These are phyloP conservation scores for Natrix natrix DNA, from an alignment of 2,797 vertebrate species.

Conservation along the genomic window DNA sequence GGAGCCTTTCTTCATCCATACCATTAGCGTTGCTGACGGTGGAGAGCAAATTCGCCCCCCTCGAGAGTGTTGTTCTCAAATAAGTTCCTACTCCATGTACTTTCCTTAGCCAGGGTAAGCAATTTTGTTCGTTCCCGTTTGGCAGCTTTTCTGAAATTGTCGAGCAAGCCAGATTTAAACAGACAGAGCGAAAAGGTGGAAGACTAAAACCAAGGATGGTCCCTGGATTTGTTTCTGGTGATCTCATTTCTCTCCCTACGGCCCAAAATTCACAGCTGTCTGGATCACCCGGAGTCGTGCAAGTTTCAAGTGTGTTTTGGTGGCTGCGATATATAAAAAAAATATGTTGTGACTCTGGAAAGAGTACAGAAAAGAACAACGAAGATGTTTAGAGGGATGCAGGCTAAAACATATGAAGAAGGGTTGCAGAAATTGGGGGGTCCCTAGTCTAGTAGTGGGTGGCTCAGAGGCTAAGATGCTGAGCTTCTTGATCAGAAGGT, in stretches of 20 bases:
- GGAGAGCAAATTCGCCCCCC: neutral
- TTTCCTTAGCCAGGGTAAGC: neutral
- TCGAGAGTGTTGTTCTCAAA: neutral
- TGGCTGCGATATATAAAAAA: neutral
- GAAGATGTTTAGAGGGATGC: neutral
- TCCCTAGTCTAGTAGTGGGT: neutral
- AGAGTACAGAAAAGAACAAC: neutral
- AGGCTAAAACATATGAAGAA: neutral
- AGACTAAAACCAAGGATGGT: neutral
- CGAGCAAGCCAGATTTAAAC: neutral
- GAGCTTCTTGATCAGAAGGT: too few relatives aligned
- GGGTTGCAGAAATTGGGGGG: neutral
- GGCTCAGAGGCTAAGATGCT: too few relatives aligned
- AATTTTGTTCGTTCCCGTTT: neutral
- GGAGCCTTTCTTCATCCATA: conserved; percentile 8
- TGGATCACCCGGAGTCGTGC: neutral
- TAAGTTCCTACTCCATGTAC: neutral
- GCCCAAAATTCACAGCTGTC: neutral
- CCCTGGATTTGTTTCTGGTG: neutral
- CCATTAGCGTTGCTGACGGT: neutral
- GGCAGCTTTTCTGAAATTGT: neutral
- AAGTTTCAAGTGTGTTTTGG: neutral
- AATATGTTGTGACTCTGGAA: neutral
- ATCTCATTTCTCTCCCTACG: neutral
- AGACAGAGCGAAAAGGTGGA: neutral